Conservation (phyloP, 2,888 invertebrate genomes). For the Diaperis boleti region DNA sequence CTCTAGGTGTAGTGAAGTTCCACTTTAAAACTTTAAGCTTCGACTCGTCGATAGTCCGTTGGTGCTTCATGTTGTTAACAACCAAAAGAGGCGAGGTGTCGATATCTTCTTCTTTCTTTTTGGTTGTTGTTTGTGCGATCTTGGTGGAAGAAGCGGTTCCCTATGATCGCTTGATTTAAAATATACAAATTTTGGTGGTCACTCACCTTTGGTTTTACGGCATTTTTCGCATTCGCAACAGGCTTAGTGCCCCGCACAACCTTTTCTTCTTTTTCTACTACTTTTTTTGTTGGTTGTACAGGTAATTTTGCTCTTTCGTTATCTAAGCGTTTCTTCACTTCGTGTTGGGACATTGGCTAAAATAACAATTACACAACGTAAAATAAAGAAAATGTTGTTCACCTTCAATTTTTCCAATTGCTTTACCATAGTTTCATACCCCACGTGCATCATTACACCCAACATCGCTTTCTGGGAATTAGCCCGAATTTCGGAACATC, state of each 20-base stretch:
- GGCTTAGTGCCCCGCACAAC: constrained; percentile 71
- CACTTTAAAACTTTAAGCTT: constrained; percentile 93
- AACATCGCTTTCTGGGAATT: constrained; percentile 90
- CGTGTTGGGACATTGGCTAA: constrained; percentile 77
- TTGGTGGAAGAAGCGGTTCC: constrained; percentile 28
- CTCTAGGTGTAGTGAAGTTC: constrained; percentile 94
- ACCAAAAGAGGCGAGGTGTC: constrained; percentile 84
- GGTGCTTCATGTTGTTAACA: constrained; percentile 89
- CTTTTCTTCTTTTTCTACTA: constrained; percentile 63
- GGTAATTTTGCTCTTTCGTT: constrained; percentile 89
- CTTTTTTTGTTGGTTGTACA: constrained; percentile 74
- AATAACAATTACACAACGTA: constrained; percentile 33
- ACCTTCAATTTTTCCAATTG: constrained; percentile 85
- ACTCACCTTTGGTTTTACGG: constrained; percentile 71
- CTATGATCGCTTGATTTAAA: constrained; percentile 59
- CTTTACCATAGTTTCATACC: constrained; percentile 83
- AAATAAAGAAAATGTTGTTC: too few species aligned
- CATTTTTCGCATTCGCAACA: constrained; percentile 68
- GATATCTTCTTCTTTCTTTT: constrained; percentile 88
- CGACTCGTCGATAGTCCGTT: constrained; percentile 93
- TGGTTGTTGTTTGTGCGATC: constrained; percentile 66
- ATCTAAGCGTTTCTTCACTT: constrained; percentile 75
- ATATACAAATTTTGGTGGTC: too few species aligned
- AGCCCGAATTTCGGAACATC: constrained; percentile 91
- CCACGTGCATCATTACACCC: constrained; percentile 93